A percentile compares a stretch with the other conserved stretches of the same genome.
Conservation (phyloP, 2,113 vertebrate species). For the Trogon surrucura region DNA sequence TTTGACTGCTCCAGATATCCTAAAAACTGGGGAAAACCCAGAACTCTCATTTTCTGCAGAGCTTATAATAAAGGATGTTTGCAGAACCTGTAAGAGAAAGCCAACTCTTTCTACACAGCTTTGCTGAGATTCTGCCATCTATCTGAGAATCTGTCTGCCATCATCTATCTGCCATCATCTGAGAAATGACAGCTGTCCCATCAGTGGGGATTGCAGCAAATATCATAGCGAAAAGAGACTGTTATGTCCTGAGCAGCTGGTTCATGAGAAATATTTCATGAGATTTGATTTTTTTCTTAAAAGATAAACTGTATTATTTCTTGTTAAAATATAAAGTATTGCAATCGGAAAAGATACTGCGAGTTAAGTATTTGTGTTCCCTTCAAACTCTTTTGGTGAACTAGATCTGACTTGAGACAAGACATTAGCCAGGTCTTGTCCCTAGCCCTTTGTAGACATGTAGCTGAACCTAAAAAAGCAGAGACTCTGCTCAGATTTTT, state of each 20-base stretch:
- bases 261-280: neutral
- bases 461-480: neutral
- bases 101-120: neutral
- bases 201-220: neutral
- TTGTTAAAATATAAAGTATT: neutral
- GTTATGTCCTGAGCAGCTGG: neutral
- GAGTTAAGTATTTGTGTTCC: neutral
- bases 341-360: neutral
- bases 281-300: neutral
- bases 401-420: neutral
- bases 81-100: neutral
- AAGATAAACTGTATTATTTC: neutral
- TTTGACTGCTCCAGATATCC: neutral
- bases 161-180: neutral
- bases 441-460: neutral
- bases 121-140: neutral
- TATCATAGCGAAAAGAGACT: neutral
- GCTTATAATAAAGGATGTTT: neutral
- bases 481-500: neutral
- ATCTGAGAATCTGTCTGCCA: too few relatives aligned
- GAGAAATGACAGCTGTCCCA: neutral
- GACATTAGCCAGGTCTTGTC: neutral
- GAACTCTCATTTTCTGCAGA: neutral
- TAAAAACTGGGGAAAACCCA: neutral
- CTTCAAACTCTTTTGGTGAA: neutral